Evolutionary conservation across 2,113 vertebrate species (phyloP), one percentile per base, ranked within the genome.

Genomic region (Lampris megalopsis): DNA sequence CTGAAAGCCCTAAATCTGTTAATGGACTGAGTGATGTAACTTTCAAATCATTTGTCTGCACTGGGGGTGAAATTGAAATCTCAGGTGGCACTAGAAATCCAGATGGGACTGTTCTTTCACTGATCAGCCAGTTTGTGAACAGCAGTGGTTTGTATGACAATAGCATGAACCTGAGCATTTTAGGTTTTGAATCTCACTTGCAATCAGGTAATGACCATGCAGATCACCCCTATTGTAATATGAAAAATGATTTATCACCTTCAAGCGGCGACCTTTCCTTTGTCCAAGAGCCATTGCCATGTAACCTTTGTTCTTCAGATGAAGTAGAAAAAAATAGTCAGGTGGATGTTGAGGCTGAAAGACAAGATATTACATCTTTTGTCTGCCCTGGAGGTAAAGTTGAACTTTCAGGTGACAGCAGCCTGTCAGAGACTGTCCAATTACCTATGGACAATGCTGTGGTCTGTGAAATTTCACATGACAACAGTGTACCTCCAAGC

Each of bases 1-100:
- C 62, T 35, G 11, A 37, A 49, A 36, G 45, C 38, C 3, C 37
- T 42, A 52, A 73, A 8, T 2, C 38, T n/a, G 9, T 52, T 2
- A 37, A 63, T 36, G 47, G 24, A 50, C 36, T 57, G 11, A 77
- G 8, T 36, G 70, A 88, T 8, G 48, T 89, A 41, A 91, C 90
- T 4, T 86, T 87, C 5, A 90, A 88, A 52, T 87, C 82, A 9
- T 69, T 90, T 9, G 49, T 84, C 67, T 91, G 89, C 71, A 42
- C 66, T 2, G 90, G 88, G 6, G 85, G 76, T 24, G 86, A 86
- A 50, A 53, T 84, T 50, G 77, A 87, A 69, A 74, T 87, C 71
- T 70, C 64, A 58, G 79, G 83, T 24, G 11, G 10, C 3, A 48
- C 63, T 42, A 48, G 41, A 37, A 42, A 49, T 38, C 13, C 57